Base-by-base conservation (phyloP, 2,888 invertebrate species). In the Phoenoteleia sp. region DNA sequence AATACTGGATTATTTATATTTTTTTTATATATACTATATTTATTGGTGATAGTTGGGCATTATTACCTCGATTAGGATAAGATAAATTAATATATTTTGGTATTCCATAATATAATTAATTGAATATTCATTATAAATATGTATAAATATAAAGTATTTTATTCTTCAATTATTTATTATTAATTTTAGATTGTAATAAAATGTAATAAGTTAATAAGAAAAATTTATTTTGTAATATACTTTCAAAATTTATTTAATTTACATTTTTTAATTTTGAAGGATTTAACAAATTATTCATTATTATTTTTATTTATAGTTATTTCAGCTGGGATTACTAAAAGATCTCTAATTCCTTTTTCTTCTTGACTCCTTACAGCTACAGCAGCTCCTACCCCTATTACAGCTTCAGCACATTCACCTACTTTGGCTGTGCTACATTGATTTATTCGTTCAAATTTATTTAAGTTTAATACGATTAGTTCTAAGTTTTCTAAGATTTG, bases 321-420 rank as follows among this genome's bases (percentile, higher is more conserved):
- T 45, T 64, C 95, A 19, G 96, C 96, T 0, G 95, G 95, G 67
- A 95, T 96, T 94, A 97, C 97, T 81, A 97, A 97, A 94, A 97
- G 97, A 88, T 97, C 97, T 91, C 97, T 97, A 94, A 95, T 97
- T 95, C 97, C 97, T 56, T 97, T 97, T 96, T 96, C 96, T 84
- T 95, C 96, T 54, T 97, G 97, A 89, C 93, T 97, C 60, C 97
- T 97, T 0, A 96, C 96, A 0, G 97, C 97, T 49, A 97, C 97
- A 94, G 96, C 96, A 0, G 97, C 97, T 54, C 97, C 97, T 36
- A 97, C 97, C 0, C 97, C 97, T 9, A 96, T 97, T 74, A 96
- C 96, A n/a, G 95, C 96, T 81, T 95, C 97, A 94, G 96, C 96
- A 87, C 96, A 97, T 95, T 97, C 97, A 85, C 97, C 96, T 4